Evolutionary conservation across 2,888 invertebrate genomes (phyloP).

Genomic region (Drosophila multiciliata): DNA sequence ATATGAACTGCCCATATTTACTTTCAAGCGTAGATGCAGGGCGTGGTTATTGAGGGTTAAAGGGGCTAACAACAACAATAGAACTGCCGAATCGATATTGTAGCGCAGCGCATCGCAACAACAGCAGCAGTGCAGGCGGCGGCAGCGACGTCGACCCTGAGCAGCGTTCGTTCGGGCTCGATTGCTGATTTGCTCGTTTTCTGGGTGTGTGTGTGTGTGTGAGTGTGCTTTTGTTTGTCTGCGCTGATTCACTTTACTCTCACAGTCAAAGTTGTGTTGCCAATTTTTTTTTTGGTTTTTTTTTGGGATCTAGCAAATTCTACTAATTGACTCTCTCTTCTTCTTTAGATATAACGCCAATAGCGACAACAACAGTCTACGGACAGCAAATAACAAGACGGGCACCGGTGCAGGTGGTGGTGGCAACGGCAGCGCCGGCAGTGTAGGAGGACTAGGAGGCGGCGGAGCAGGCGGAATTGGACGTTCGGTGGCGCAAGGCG

Average conservation of each 20-base stretch:
- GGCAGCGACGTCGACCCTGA: conserved; percentile 54
- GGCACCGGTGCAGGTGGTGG: conserved; percentile 42
- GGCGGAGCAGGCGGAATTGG: conserved; percentile 68
- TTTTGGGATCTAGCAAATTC: conserved; percentile 2
- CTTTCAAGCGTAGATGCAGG: conserved; percentile 32
- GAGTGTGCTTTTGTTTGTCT: conserved; percentile 5
- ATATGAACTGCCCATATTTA: conserved; percentile 38
- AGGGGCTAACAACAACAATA: conserved; percentile 7
- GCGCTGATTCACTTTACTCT: conserved; percentile 8
- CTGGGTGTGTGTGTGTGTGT: conserved; percentile 2
- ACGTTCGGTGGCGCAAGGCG: conserved; percentile 91
- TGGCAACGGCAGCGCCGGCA: conserved; percentile 33
- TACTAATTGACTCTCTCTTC: conserved; percentile 34
- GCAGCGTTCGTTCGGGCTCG: conserved; percentile 44
- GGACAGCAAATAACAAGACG: conserved; percentile 85
- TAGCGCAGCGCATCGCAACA: conserved; percentile 15
- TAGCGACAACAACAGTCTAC: conserved; percentile 77
- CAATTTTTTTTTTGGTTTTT: neutral
- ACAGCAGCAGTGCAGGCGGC: conserved; percentile 18
- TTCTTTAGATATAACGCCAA: conserved; percentile 75
- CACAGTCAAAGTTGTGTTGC: neutral
- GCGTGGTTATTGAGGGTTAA: conserved; percentile 39
- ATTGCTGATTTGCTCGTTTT: conserved; percentile 30
- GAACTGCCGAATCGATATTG: conserved; percentile 59
- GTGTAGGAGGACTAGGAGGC: conserved; percentile 15